These are phyloP conservation scores for Cydia splendana DNA, from an alignment of 1,140 invertebrate genomes.

Conservation along the genomic window DNA sequence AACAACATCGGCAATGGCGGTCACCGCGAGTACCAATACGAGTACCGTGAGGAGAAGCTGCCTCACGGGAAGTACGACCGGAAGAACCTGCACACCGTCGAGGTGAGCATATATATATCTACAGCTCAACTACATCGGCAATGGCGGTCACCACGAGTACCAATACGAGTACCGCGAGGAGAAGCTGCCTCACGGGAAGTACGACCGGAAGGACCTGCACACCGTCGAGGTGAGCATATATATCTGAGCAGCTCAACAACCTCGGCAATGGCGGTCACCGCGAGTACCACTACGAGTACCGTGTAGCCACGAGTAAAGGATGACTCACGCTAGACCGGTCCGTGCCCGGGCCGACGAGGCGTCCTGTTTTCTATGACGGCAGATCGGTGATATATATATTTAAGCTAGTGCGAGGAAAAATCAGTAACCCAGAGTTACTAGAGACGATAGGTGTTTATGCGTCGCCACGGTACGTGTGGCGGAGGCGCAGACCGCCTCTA, in stretches of 20 bases:
- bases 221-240: slow-evolving; percentile 69
- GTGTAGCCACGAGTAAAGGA: no score
- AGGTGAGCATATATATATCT: slow-evolving; percentile 50
- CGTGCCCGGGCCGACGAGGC: no score
- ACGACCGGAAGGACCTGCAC: slow-evolving; percentile 74
- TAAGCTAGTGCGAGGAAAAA: no score
- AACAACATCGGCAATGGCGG: slow-evolving; percentile 61
- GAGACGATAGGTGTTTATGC: no score
- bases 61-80: slow-evolving; percentile 75
- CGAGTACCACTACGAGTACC: slow-evolving; percentile 79
- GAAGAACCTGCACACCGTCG: slow-evolving; percentile 75
- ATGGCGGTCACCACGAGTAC: slow-evolving; percentile 68
- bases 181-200: slow-evolving; percentile 73
- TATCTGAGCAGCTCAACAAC: slow-evolving; percentile 55
- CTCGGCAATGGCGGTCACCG: slow-evolving; percentile 59
- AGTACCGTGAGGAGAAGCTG: slow-evolving; percentile 77
- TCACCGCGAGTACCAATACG: slow-evolving; percentile 75
- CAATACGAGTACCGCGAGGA: slow-evolving; percentile 79
- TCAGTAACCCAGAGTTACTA: no score
- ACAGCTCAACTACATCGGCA: slow-evolving; percentile 63
- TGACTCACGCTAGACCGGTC: no score
- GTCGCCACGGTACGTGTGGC: no score
- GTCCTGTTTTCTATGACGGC: no score
- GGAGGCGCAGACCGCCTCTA: no score
- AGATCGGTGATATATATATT: no score